These are phyloP conservation scores for Epinephelus lanceolatus DNA, from an alignment of 2,113 vertebrate genomes.

Conservation along the genomic window DNA sequence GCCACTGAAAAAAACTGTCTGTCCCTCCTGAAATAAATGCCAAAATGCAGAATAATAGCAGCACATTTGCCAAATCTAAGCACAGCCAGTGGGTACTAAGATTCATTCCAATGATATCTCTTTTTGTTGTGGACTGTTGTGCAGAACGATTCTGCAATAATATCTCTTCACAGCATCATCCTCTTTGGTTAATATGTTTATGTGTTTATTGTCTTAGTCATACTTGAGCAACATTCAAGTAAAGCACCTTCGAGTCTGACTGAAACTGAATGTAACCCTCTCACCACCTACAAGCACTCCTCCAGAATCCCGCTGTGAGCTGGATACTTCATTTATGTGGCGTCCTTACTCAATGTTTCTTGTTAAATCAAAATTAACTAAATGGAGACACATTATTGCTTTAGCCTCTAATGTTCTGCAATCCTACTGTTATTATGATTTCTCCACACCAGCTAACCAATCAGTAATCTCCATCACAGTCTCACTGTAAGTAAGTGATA, in stretches of 20 bases:
- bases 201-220: not conserved
- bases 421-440: constrained; percentile 10
- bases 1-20: not conserved
- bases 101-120: not conserved
- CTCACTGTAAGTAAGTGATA: not conserved
- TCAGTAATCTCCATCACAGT: constrained; percentile 13
- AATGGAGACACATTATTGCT: constrained; percentile 23
- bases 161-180: not conserved
- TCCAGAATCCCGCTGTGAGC: constrained; percentile 19
- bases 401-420: constrained; percentile 21
- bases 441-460: not conserved
- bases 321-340: constrained; percentile 37
- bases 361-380: constrained; percentile 40
- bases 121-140: not conserved
- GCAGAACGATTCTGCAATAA: constrained; percentile 1
- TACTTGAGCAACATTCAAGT: not conserved
- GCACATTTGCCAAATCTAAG: constrained; percentile 4
- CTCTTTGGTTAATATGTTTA: not conserved
- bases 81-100: not conserved
- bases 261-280: constrained; percentile 4
- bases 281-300: constrained; percentile 11
- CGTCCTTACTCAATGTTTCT: constrained; percentile 12
- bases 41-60: constrained; percentile 12
- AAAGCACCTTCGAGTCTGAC: not conserved
- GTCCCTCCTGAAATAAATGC: not conserved